A percentile compares a stretch with the other conserved stretches of the same genome.
These are phyloP conservation scores for Bombus pascuorum DNA, from an alignment of 1,140 invertebrate species.

Conservation along the genomic window DNA sequence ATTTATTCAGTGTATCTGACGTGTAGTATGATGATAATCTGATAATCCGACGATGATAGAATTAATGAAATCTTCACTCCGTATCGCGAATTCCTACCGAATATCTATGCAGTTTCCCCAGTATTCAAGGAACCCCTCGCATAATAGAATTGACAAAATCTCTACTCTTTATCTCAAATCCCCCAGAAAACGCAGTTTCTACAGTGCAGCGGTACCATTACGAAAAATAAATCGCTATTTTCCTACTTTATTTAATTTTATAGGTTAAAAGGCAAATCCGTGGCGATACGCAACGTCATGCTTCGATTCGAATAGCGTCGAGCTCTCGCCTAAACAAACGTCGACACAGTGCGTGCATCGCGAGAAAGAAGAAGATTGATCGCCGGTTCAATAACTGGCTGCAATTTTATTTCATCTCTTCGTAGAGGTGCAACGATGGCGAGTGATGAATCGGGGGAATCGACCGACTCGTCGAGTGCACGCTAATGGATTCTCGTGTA, in stretches of 20 bases:
- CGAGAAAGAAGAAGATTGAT: constrained; percentile 40
- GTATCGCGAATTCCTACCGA: too few relatives aligned
- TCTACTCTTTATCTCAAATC: too few relatives aligned
- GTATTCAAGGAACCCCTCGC: too few relatives aligned
- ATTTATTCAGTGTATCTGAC: background rate
- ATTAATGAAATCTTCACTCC: too few relatives aligned
- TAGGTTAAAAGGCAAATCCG: constrained; percentile 5
- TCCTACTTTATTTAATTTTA: background rate
- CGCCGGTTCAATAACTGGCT: constrained; percentile 37
- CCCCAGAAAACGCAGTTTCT: too few relatives aligned
- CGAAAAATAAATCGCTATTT: background rate
- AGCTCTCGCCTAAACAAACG: constrained; percentile 10
- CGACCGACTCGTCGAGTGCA: background rate
- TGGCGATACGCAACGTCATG: background rate
- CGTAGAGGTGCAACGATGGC: background rate
- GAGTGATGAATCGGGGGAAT: constrained; percentile 35
- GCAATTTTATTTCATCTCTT: constrained; percentile 40
- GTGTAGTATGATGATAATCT: too few relatives aligned
- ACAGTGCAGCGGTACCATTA: background rate
- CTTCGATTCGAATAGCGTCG: background rate
- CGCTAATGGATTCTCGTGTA: constrained; percentile 41
- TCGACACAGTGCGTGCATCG: constrained; percentile 17
- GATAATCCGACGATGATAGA: too few relatives aligned
- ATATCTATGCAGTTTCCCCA: too few relatives aligned
- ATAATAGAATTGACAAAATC: too few relatives aligned